phyloP scores from a whole-genome alignment of 2,797 vertebrate species.

The Notoglanidium macrostoma region DNA sequence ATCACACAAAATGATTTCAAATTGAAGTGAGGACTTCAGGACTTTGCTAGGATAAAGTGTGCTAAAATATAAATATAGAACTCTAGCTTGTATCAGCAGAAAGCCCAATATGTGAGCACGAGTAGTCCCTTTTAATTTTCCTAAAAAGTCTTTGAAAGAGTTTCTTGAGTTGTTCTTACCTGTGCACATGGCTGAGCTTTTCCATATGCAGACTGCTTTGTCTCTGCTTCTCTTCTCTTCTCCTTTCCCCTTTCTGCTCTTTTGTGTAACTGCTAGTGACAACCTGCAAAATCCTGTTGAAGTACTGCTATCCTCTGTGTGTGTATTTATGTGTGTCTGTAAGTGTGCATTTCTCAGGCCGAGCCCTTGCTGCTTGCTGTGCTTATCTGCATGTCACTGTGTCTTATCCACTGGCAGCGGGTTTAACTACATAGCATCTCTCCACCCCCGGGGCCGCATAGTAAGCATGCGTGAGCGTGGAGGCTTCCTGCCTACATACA shows the following conservation, averaged over 20 bases:
- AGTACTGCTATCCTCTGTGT: slow-evolving; percentile 50
- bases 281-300: slow-evolving; percentile 60
- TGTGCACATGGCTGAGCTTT: slow-evolving; percentile 75
- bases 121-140: background rate
- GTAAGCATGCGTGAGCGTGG: slow-evolving; percentile 58
- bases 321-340: slow-evolving; percentile 29
- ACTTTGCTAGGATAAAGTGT: background rate
- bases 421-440: slow-evolving; percentile 68
- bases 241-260: slow-evolving; percentile 40
- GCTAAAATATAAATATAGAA: background rate
- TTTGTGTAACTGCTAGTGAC: slow-evolving; percentile 47
- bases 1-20: slow-evolving; percentile 1
- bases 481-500: slow-evolving; percentile 59
- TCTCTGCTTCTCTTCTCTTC: slow-evolving; percentile 70
- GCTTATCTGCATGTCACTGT: slow-evolving; percentile 57
- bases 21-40: background rate
- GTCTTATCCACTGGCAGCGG: slow-evolving; percentile 61
- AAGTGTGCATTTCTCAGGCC: slow-evolving; percentile 46
- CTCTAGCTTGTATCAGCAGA: background rate
- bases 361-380: slow-evolving; percentile 53
- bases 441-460: slow-evolving; percentile 64
- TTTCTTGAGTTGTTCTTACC: slow-evolving; percentile 67
- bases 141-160: slow-evolving; percentile 32
- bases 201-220: slow-evolving; percentile 72
- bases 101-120: background rate